A percentile compares a stretch with the other conserved stretches of the same genome.
phyloP scores from a whole-genome alignment of 64 coral and sea anemone genomes.

The Montipora foliosa region DNA sequence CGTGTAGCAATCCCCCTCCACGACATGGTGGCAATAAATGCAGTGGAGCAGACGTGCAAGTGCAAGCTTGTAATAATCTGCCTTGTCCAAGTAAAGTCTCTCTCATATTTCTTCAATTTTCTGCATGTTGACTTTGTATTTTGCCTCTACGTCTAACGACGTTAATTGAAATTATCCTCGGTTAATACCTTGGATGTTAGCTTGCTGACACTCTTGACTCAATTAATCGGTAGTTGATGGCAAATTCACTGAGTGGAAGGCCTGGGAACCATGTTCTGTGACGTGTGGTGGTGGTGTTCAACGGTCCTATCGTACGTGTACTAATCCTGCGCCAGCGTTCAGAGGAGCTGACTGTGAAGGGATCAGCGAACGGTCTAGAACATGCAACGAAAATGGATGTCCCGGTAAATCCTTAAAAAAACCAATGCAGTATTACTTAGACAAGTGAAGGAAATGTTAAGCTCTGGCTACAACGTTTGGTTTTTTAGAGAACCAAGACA shows the following conservation, averaged over 20 bases:
- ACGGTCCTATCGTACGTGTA: constrained; percentile 58
- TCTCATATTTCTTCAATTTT: background rate
- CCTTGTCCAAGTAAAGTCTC: constrained; percentile 12
- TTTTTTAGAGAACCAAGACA: too few species aligned
- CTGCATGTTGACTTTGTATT: background rate
- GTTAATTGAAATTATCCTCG: background rate
- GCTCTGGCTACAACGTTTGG: background rate
- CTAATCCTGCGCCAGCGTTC: constrained; percentile 59
- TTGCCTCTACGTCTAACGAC: background rate
- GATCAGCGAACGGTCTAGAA: constrained; percentile 34
- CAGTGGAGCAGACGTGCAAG: background rate
- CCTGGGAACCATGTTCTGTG: constrained; percentile 69
- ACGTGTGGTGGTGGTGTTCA: constrained; percentile 76
- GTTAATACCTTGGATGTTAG: too few species aligned
- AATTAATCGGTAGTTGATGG: constrained; percentile 57
- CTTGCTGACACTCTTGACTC: background rate
- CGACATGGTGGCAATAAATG: background rate
- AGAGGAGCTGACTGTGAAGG: constrained; percentile 67
- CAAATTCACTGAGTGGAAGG: constrained; percentile 76
- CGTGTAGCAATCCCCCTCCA: constrained; percentile 13
- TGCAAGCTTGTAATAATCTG: background rate
- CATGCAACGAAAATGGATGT: constrained; percentile 63
- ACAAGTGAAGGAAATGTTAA: background rate
- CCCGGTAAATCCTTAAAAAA: constrained; percentile 6
- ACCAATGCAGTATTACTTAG: background rate